Percentiles rank a stretch among this genome's conserved stretches.
These are phyloP conservation scores for Bruchidius siliquastri DNA, from an alignment of 2,888 invertebrate species.

Conservation along the genomic window DNA sequence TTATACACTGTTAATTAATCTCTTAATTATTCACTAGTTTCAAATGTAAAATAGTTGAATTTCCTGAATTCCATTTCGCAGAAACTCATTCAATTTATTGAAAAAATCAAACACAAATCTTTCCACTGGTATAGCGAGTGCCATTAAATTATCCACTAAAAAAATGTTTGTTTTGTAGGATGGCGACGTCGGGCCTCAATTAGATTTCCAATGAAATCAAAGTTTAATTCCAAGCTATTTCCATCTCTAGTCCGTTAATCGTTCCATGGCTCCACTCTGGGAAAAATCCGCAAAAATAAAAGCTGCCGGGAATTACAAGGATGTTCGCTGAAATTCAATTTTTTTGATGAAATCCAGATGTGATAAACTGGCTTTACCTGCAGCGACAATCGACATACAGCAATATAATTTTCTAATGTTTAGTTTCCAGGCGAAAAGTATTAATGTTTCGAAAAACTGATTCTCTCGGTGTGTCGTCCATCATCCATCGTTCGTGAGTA, in stretches of 20 bases:
- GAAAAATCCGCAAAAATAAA: background rate
- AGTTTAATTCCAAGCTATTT: background rate
- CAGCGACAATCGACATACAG: background rate
- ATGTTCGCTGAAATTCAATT: background rate
- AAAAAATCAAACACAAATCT: background rate
- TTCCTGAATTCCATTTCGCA: no score
- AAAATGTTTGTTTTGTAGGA: slow-evolving; percentile 4
- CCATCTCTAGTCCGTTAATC: background rate
- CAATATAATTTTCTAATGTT: no score
- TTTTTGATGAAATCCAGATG: background rate
- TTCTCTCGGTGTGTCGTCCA: no score
- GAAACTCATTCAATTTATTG: no score
- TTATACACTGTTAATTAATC: no score
- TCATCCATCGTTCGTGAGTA: no score
- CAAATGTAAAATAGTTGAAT: no score
- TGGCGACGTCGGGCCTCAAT: background rate
- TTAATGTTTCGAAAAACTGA: no score
- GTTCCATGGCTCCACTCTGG: background rate
- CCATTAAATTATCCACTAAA: slow-evolving; percentile 2
- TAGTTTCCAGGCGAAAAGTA: no score
- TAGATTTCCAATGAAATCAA: background rate
- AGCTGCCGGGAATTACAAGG: background rate
- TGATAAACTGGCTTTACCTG: background rate
- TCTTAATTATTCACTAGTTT: no score
- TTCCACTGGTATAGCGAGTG: background rate